Evolutionary conservation across 2,797 vertebrate genomes (phyloP), one percentile per base, ranked within the genome.

Genomic region (Cygnus olor): DNA sequence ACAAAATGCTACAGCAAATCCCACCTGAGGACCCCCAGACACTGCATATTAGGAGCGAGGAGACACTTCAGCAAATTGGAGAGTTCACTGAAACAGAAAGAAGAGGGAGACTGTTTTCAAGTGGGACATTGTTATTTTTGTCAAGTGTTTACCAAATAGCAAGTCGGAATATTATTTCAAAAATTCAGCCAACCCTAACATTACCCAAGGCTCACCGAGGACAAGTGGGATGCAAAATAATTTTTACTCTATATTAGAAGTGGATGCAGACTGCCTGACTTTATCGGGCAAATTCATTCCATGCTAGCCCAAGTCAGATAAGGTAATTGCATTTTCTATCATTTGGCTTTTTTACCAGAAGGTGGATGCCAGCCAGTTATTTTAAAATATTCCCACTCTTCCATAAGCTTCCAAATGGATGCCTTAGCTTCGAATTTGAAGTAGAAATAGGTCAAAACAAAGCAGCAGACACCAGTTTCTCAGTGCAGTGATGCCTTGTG

Each of bases 101-200:
- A 86, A 69, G 61, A 66, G 24, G 30, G 30, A 70, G 85, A 63
- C 9, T 63, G 49, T 2, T 18, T 86, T 63, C n/a, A 44, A 69
- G 73, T 68, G 60, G 60, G 93, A 86, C 10, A 22, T 42, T n/a
- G 40, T 80, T 77, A 36, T 60, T 81, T 84, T 79, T 90, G 42
- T 88, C 88, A 88, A 85, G 66, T 88, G 88, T 91, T 96, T 95
- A 88, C 76, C 80, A 79, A 96, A 93, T 58, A 9, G 15, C 21
- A 30, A 66, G 36, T 44, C 76, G 85, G 63, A 80, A 94, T 71
- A 84, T 70, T 36, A 70, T 68, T 88, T 69, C 74, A 69, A 66
- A 94, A 84, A 86, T 72, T 42, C 63, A 79, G 60, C 73, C 76
- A 38, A 45, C 40, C 83, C 58, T 71, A 64, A 60, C 56, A 38